Evolutionary conservation across 2,113 vertebrate species (phyloP).

Genomic region (Lutjanus erythropterus): DNA sequence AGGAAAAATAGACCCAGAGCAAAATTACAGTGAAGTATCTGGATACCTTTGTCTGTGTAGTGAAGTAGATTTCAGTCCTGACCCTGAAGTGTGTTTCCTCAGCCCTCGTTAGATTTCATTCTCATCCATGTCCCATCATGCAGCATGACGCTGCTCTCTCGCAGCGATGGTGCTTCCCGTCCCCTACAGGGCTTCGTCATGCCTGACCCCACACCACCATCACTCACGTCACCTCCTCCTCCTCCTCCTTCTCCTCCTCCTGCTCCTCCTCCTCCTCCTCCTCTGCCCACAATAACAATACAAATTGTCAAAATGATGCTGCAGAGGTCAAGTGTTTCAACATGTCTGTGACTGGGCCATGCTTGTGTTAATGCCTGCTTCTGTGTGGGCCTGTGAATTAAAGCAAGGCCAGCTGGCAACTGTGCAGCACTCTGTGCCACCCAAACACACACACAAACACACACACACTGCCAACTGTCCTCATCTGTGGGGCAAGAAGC

Average conservation of each 20-base stretch:
- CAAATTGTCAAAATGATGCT: not conserved
- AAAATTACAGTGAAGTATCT: not conserved
- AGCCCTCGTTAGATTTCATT: not conserved
- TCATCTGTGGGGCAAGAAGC: slow-evolving; percentile 25
- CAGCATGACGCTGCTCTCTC: not conserved
- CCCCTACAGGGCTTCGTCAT: not conserved
- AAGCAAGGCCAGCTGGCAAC: slow-evolving; percentile 30
- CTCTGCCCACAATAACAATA: not conserved
- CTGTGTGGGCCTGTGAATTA: slow-evolving; percentile 4
- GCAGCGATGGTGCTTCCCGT: not conserved
- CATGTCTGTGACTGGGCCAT: not conserved
- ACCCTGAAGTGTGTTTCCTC: not conserved
- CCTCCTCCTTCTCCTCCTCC: too few relatives aligned
- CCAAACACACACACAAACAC: slow-evolving; percentile 13
- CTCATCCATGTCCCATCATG: not conserved
- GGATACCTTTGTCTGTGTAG: not conserved
- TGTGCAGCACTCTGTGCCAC: slow-evolving; percentile 24
- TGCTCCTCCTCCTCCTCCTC: too few relatives aligned
- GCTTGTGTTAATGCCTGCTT: slow-evolving; percentile 4
- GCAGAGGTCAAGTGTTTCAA: not conserved
- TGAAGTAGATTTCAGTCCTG: not conserved
- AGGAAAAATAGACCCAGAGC: not conserved
- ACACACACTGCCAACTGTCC: slow-evolving; percentile 9
- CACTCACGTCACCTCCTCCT: not conserved
- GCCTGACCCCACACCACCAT: not conserved